Evolutionary conservation across 2,888 invertebrate genomes (phyloP).

Genomic region (Drosophila diplacantha): DNA sequence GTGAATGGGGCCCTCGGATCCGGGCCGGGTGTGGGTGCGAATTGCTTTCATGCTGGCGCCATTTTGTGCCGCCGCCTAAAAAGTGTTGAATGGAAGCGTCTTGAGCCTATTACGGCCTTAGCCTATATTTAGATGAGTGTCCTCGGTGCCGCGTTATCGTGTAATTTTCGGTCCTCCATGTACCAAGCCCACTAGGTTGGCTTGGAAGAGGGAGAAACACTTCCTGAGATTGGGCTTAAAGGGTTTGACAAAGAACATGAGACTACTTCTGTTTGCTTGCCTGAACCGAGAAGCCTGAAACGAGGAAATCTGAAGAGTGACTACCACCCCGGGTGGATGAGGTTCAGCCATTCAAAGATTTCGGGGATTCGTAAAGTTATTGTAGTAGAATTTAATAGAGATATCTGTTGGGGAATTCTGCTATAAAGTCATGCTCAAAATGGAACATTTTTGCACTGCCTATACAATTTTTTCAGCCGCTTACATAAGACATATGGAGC

Average conservation of each 20-base stretch:
- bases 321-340: constrained; percentile 9
- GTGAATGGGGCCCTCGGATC: constrained; percentile 12
- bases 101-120: constrained; percentile 66
- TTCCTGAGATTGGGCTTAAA: constrained; percentile 39
- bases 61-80: constrained; percentile 61
- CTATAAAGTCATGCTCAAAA: neutral
- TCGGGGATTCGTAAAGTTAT: neutral
- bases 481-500: constrained; percentile 17
- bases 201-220: constrained; percentile 36
- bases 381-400: constrained; percentile 1
- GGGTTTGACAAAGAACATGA: constrained; percentile 15
- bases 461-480: neutral
- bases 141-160: constrained; percentile 53
- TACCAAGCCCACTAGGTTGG: constrained; percentile 41
- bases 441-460: neutral
- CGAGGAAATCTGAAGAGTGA: constrained; percentile 49
- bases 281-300: constrained; percentile 13
- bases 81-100: constrained; percentile 70
- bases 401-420: neutral
- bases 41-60: constrained; percentile 63
- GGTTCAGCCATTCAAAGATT: neutral
- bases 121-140: constrained; percentile 32
- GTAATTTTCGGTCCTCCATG: constrained; percentile 44
- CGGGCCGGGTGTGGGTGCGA: constrained; percentile 11
- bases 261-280: constrained; percentile 18